Percentiles rank a stretch among this genome's conserved stretches.
Evolutionary conservation across 2,797 vertebrate genomes (phyloP).

Genomic region (Buceros bicornis): DNA sequence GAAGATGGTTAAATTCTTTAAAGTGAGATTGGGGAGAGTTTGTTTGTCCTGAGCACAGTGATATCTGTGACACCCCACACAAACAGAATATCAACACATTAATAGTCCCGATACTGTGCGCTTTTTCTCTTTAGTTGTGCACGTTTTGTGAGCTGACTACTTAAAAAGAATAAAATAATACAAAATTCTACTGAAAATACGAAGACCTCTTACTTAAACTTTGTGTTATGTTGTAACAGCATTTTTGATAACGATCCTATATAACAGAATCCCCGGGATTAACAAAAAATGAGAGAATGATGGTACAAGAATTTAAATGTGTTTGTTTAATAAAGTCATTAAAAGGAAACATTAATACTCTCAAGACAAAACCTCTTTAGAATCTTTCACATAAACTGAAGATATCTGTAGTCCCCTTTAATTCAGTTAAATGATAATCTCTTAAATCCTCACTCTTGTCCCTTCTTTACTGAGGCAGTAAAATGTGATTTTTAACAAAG

Average conservation of each 20-base stretch:
- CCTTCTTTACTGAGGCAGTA: slow-evolving; percentile 20
- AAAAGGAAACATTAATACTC: background rate
- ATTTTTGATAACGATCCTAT: background rate
- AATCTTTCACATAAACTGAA: background rate
- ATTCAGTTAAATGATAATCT: slow-evolving; percentile 16
- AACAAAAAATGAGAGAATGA: background rate
- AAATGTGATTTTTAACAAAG: slow-evolving; percentile 60
- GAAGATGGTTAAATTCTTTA: background rate
- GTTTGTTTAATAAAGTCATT: background rate
- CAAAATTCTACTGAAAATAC: background rate
- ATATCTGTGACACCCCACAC: background rate
- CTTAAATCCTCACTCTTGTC: slow-evolving; percentile 15
- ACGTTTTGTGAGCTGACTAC: background rate
- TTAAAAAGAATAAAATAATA: background rate
- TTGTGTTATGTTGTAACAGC: background rate
- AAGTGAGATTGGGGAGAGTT: background rate
- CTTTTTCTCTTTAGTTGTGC: background rate
- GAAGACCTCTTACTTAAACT: background rate
- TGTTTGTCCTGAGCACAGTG: background rate
- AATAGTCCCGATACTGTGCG: background rate
- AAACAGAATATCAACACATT: background rate
- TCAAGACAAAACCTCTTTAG: background rate
- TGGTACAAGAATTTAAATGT: background rate
- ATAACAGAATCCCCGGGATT: background rate
- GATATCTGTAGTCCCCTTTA: background rate